phyloP scores from a whole-genome alignment of 2,888 invertebrate species.

The Harpalus rubripes region DNA sequence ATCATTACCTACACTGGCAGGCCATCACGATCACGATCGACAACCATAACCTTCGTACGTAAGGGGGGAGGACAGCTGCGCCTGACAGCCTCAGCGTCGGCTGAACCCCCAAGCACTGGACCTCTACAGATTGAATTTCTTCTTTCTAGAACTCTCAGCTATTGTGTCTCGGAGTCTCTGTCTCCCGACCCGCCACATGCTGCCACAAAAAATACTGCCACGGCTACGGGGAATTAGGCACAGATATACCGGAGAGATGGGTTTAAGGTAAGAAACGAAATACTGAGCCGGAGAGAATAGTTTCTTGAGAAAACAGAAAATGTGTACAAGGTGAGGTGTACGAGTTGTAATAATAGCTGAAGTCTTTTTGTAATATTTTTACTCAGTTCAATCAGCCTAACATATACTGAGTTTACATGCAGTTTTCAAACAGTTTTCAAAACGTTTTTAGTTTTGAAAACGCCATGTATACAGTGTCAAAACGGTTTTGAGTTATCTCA shows the following conservation, averaged over 20 bases:
- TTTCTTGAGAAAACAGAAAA: too few relatives aligned
- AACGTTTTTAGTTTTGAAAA: too few relatives aligned
- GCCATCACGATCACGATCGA: constrained; percentile 23
- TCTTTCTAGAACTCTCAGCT: constrained; percentile 33
- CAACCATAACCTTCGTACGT: neutral
- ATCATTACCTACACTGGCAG: neutral
- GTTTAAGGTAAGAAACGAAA: neutral
- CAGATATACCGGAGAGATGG: neutral
- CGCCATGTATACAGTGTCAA: too few relatives aligned
- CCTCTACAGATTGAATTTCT: constrained; percentile 53
- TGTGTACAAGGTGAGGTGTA: too few relatives aligned
- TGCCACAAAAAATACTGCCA: constrained; percentile 3
- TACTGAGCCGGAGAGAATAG: too few relatives aligned
- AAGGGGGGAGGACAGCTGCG: constrained; percentile 29
- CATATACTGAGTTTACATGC: too few relatives aligned
- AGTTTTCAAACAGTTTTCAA: too few relatives aligned
- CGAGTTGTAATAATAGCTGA: too few relatives aligned
- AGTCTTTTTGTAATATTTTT: too few relatives aligned
- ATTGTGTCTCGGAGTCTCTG: constrained; percentile 25
- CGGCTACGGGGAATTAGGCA: neutral
- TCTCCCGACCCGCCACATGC: constrained; percentile 2
- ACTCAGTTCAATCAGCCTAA: too few relatives aligned
- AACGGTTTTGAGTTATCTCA: too few relatives aligned
- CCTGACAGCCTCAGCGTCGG: constrained; percentile 22
- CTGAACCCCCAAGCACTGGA: constrained; percentile 41